Conservation (phyloP, 2,797 vertebrate species). For the Gallinago solitaria region DNA sequence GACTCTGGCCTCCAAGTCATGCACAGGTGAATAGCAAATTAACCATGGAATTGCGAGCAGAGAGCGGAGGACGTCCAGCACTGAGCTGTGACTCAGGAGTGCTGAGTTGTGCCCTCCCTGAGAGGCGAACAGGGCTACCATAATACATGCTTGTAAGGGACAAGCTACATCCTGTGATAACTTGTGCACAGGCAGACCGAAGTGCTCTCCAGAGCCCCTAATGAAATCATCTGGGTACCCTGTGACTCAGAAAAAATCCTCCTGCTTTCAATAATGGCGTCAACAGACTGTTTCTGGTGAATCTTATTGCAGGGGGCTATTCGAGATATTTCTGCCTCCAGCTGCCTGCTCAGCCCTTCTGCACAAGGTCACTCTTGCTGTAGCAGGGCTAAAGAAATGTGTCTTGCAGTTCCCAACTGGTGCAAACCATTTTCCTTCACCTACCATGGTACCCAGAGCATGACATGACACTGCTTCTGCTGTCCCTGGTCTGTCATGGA, state of each 20-base stretch:
- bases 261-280: neutral
- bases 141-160: neutral
- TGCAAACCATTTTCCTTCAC: neutral
- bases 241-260: slow-evolving; percentile 34
- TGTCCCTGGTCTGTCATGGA: neutral
- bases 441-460: rapidly evolving
- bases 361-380: neutral
- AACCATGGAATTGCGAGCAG: neutral
- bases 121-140: neutral
- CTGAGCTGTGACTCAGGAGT: neutral
- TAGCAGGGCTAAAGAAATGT: neutral
- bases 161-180: neutral
- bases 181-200: neutral
- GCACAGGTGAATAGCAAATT: neutral
- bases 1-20: neutral
- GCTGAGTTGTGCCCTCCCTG: neutral
- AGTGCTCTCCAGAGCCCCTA: neutral
- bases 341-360: neutral
- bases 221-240: neutral
- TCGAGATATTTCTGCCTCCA: neutral
- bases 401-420: neutral
- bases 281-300: neutral
- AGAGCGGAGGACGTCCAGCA: neutral
- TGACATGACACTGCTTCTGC: neutral
- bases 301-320: neutral